Evolutionary conservation across 2,888 invertebrate species (phyloP), one percentile per base, ranked within the genome.

Genomic region (Steinernema carpocapsae): DNA sequence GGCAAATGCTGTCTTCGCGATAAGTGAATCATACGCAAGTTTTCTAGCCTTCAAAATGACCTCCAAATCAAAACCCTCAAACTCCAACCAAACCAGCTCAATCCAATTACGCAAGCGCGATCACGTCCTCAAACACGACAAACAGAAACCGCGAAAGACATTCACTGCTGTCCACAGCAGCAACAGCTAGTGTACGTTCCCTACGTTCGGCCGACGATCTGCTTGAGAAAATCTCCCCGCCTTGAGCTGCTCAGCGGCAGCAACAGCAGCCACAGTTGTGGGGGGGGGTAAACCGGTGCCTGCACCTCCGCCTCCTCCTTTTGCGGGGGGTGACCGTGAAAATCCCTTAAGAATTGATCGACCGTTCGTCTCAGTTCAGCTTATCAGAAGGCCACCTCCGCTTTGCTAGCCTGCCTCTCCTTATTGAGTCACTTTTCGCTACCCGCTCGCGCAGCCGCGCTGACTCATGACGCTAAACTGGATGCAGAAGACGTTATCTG

Each of bases 201-300:
- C n/a, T n/a, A n/a, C n/a, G n/a, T n/a, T n/a, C n/a, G n/a, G 64
- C 7, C 64, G 64, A 64, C 32, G 32, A 32, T 22, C 56, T 26
- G 64, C 64, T 64, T 64, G 64, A 64, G 64, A 64, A 64, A 64
- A 64, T 64, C 64, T 29, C 64, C 64, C 24, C 56, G 56, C 56
- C 56, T 56, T 7, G 64, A 64, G 64, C 32, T 32, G 48, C 48
- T 17, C n/a, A n/a, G n/a, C n/a, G n/a, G n/a, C n/a, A n/a, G n/a
- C n/a, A n/a, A n/a, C n/a, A n/a, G n/a, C n/a, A n/a, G n/a, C n/a
- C n/a, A n/a, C n/a, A n/a, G 48, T 48, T 4, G 48, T 19, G 48
- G n/a, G 48, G 32, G 29, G n/a, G n/a, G 64, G 17, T 64, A 64
- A 64, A 29, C 64, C 32, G 64, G 29, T 64, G 29, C 29, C 32